Percentiles rank a stretch among this genome's conserved stretches.
These are phyloP conservation scores for Cygnus olor DNA, from an alignment of 2,797 vertebrate species.

Conservation along the genomic window DNA sequence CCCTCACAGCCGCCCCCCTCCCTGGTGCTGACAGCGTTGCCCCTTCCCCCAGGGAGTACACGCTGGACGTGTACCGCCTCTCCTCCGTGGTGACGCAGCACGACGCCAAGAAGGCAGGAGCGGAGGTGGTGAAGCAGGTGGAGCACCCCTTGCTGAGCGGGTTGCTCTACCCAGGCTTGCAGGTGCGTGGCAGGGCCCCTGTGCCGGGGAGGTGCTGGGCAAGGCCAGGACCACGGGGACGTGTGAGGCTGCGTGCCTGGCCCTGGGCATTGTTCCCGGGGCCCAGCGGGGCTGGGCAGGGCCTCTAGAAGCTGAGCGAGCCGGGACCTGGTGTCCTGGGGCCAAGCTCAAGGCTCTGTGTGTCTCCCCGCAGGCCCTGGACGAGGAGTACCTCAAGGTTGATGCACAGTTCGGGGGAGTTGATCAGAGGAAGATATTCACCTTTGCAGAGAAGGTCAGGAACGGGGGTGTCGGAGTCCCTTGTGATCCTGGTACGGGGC, in stretches of 20 bases:
- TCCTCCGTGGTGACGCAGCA: conserved; percentile 95
- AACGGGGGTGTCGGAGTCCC: not conserved
- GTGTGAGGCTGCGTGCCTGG: rapidly evolving
- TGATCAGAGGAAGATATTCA: conserved; percentile 99
- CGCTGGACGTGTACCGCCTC: conserved; percentile 93
- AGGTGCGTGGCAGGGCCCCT: conserved; percentile 78
- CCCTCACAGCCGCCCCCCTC: not conserved
- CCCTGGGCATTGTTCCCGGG: rapidly evolving
- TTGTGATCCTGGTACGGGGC: not conserved
- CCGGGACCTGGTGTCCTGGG: rapidly evolving
- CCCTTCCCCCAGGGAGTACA: conserved; percentile 87
- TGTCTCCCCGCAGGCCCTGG: conserved; percentile 87
- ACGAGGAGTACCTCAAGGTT: conserved; percentile 96
- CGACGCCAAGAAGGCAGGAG: conserved; percentile 97
- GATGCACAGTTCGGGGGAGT: conserved; percentile 97
- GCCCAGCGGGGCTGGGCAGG: not conserved
- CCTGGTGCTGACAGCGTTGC: rapidly evolving
- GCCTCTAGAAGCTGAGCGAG: not conserved
- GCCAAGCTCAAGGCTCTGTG: not conserved
- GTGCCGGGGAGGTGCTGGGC: not conserved
- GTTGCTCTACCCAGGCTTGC: conserved; percentile 94
- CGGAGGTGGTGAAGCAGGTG: conserved; percentile 98
- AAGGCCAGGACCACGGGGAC: rapidly evolving
- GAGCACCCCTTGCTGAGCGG: conserved; percentile 96
- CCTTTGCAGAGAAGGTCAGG: conserved; percentile 95